Evolutionary conservation across 2,888 invertebrate species (phyloP), one percentile per base, ranked within the genome.

Genomic region (Oscheius myriophilus): DNA sequence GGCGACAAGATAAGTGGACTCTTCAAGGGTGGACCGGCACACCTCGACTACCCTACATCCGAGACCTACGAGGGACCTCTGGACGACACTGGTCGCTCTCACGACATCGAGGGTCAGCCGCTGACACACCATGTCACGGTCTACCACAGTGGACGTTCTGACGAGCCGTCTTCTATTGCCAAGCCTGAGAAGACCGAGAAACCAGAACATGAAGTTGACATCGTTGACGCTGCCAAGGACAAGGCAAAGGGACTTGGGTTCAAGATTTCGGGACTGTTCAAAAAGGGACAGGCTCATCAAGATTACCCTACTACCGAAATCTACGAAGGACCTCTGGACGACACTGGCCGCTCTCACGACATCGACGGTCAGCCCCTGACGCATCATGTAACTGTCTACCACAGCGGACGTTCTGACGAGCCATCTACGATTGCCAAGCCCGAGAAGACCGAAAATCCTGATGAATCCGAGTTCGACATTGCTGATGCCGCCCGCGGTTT

Each of bases 301-400:
- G 80, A 79, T 55, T 81, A 81, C 57, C 79, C 80, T 18, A 51
- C 59, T 49, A 21, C 26, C 54, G 68, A 69, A 41, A 26, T 21
- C 33, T 33, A 33, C 39, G 72, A 73, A 74, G 72, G 72, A 26
- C 71, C 45, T 4, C 21, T 45, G 66, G 55, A 51, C 21, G 45
- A 62, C 23, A 33, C 33, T 33, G 33, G 33, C 9, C 33, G 33
- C 33, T 33, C 33, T 33, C 33, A 33, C 33, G 33, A 33, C 33
- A 33, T 33, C 33, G 33, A 33, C 4, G 33, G 33, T 33, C 33
- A 33, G 33, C 33, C 33, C 9, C 33, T 33, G 33, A 33, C 33
- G 33, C 33, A 33, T 9, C 33, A 33, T 9, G 33, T 33, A 3
- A 33, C 33, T 9, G 33, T 33, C 4, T 33, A 33, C 33, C 33